Base-by-base conservation (phyloP, 2,113 vertebrate genomes). In the Gnathonemus longibarbis region DNA sequence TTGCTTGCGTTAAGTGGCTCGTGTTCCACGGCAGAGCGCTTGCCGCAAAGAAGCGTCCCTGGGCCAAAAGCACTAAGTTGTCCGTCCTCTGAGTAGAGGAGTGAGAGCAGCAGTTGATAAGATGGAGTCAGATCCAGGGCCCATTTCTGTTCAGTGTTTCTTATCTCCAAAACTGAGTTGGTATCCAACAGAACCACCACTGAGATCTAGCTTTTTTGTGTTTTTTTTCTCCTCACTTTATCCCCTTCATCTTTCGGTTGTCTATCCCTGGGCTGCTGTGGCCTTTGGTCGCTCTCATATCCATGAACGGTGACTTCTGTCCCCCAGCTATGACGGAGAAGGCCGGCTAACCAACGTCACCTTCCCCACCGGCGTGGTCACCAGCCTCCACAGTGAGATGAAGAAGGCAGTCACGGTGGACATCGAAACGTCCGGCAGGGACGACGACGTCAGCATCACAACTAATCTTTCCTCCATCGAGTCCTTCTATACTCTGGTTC, bases 391-490 rank as follows among this genome's bases (percentile, higher is more conserved):
- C 0, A 96, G 98, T 11, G 98, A 99, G 94, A 99, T 99, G 98
- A 97, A 98, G 91, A 97, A 95, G 93, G 97, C 98, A 0, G 97
- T 99, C 91, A 98, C 97, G 0, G 98, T 99, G 93, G 98, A 98
- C 94, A 97, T 99, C 2, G 97, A 99, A 92, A 98, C 97, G 4
- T 99, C 98, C 46, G 97, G 97, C 92, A 95, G 97, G 91, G 98
- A 99, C 15, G 98, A 99, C 88, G 98, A 98, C 2, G 97, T 99
- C 94, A 99, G 97, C 95, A 99, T 99, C 94, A 99, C 97, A 92
- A 99, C 98, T 53, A 99, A 99, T 85, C 92, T 99, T 91, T 99
- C 98, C 45, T 99, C 98, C 0, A 96, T 99, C 3, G 97, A 99
- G 94, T 98, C 98, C 3, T 99, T 98, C 96, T 99, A 99, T 94